Percentiles rank a stretch among this genome's conserved stretches.
phyloP scores from a whole-genome alignment of 2,888 invertebrate species.

The Polia nebulosa region DNA sequence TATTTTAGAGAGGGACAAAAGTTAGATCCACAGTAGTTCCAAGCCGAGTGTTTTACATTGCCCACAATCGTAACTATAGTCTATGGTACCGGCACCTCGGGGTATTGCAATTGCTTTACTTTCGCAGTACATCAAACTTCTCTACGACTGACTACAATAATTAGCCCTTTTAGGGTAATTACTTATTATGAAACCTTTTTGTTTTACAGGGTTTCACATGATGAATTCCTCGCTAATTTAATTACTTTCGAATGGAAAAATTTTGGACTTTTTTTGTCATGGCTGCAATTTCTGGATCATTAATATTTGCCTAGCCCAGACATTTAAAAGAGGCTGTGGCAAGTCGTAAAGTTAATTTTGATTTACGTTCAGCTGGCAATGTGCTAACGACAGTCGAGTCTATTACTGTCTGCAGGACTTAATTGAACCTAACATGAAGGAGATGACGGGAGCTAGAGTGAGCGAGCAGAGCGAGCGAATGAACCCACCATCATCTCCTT shows the following conservation, averaged over 20 bases:
- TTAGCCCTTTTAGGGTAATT: not conserved
- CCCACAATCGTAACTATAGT: slow-evolving; percentile 6
- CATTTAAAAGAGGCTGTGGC: too few relatives aligned
- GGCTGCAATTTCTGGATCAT: too few relatives aligned
- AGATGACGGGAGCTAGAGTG: too few relatives aligned
- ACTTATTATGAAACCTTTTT: slow-evolving; percentile 4
- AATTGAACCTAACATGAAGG: too few relatives aligned
- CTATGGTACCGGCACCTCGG: slow-evolving; percentile 21
- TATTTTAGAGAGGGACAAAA: slow-evolving; percentile 21
- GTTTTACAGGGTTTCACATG: not conserved
- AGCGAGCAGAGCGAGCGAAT: too few relatives aligned
- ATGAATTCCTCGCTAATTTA: not conserved
- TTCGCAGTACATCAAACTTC: slow-evolving; percentile 34
- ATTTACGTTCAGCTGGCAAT: too few relatives aligned
- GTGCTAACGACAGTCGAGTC: too few relatives aligned
- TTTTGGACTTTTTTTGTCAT: not conserved
- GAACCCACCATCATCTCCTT: too few relatives aligned
- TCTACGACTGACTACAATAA: slow-evolving; percentile 2
- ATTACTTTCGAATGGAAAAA: slow-evolving; percentile 9
- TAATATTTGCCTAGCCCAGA: too few relatives aligned
- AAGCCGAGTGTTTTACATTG: slow-evolving; percentile 1
- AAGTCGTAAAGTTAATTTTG: too few relatives aligned
- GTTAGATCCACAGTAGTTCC: slow-evolving; percentile 26
- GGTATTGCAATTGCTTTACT: slow-evolving; percentile 30
- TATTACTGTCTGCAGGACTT: too few relatives aligned